A percentile compares a stretch with the other conserved stretches of the same genome.
Evolutionary conservation across 2,113 vertebrate species (phyloP).

Genomic region (Sinocyclocheilus maitianheensis): DNA sequence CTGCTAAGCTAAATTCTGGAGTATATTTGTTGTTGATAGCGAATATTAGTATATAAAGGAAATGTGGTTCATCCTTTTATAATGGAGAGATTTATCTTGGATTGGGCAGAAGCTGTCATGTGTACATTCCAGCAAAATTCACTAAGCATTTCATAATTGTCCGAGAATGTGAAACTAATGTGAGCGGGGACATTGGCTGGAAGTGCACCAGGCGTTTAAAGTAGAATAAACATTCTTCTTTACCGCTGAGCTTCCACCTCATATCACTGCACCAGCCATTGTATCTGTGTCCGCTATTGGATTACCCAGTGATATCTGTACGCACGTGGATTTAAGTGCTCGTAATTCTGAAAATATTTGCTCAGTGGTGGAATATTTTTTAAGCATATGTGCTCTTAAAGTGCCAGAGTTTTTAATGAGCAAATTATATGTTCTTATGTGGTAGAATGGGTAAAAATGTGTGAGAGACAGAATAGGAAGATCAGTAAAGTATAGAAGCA

Average conservation of each 20-base stretch:
- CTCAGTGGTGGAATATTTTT: constrained; percentile 60
- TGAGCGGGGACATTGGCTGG: constrained; percentile 35
- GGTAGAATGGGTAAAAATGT: not conserved
- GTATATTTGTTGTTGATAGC: not conserved
- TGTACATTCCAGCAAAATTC: constrained; percentile 45
- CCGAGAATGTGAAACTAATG: constrained; percentile 48
- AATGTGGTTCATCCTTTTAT: constrained; percentile 11
- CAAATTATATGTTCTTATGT: constrained; percentile 11
- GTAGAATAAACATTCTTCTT: constrained; percentile 72
- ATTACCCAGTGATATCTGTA: constrained; percentile 63
- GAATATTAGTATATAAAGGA: constrained; percentile 1
- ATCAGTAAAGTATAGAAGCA: not conserved
- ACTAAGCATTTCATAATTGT: constrained; percentile 49
- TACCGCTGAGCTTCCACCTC: constrained; percentile 66
- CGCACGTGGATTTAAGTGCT: constrained; percentile 57
- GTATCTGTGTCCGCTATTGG: constrained; percentile 64
- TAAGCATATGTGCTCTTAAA: constrained; percentile 60
- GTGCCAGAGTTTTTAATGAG: constrained; percentile 20
- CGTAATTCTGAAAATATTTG: constrained; percentile 68
- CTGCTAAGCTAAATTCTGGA: not conserved
- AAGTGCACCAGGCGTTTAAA: constrained; percentile 59
- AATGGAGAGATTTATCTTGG: constrained; percentile 46
- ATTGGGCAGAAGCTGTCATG: constrained; percentile 57
- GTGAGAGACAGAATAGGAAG: constrained; percentile 13
- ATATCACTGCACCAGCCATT: constrained; percentile 59